Percentiles rank a stretch among this genome's conserved stretches.
Evolutionary conservation across 2,888 invertebrate genomes (phyloP).

Genomic region (Monoplex corrugatus): DNA sequence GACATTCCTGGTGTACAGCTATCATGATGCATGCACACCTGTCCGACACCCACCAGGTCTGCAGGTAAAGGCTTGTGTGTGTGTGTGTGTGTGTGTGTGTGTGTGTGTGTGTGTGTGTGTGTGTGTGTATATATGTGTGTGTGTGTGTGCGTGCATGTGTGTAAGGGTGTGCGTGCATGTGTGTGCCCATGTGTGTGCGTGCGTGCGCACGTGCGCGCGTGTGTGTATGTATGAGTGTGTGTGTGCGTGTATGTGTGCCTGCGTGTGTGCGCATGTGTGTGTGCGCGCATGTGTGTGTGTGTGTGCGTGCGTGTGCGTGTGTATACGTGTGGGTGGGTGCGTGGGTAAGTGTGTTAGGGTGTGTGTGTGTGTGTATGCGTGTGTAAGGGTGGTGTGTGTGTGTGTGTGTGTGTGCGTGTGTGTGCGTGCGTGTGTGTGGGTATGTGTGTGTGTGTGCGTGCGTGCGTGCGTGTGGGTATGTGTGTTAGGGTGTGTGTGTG

Average conservation of each 20-base stretch:
- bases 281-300: conserved; percentile 15
- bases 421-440: no score
- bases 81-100: not conserved
- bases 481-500: no score
- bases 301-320: not conserved
- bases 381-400: no score
- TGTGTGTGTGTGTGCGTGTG: no score
- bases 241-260: not conserved
- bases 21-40: conserved; percentile 21
- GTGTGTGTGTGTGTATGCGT: not conserved
- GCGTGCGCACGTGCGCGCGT: not conserved
- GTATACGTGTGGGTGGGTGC: not conserved
- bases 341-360: not conserved
- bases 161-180: conserved; percentile 11
- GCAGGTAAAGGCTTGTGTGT: no score
- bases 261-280: conserved; percentile 7
- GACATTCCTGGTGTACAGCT: not conserved
- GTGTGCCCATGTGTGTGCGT: conserved; percentile 5
- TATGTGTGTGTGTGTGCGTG: no score
- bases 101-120: conserved; percentile 1
- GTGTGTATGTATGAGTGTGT: not conserved
- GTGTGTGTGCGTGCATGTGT: not conserved
- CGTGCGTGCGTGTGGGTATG: not conserved
- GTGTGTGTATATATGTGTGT: not conserved
- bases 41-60: not conserved